Base-by-base conservation (phyloP, 2,888 invertebrate genomes). In the Pharmacophagus antenor region DNA sequence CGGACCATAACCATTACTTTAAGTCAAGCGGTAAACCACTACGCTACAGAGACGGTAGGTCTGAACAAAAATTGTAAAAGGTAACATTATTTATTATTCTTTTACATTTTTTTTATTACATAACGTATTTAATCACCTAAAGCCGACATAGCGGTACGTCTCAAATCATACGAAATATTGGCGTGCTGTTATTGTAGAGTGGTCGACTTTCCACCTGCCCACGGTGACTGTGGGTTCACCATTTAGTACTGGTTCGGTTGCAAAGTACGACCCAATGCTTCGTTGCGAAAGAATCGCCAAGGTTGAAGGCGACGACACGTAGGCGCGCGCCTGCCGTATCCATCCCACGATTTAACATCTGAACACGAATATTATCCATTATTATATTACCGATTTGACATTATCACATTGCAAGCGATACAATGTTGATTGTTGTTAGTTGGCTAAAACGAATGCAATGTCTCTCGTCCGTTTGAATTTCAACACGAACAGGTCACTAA, bases 181-280 rank as follows among this genome's bases (percentile, higher is more conserved):
- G n/a, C 71, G 88, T 87, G 82, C 88, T 82, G 83, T 88, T 69
- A 69, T 74, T 70, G 70, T 67, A 67, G 68, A 31, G 22, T 73
- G 80, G 77, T 79, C 82, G 77, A 82, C 88, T 88, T 88, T 88
- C 84, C 85, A 86, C 82, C 86, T 80, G 82, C 88, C 88, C 88
- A 86, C 87, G 80, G 65, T 61, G 67, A 68, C 74, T 72, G 87
- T 88, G 85, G 88, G 86, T 75, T 83, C 76, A 82, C 76, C 74
- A 82, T 86, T 85, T 85, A 85, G 86, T 82, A 76, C 76, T 68
- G 42, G 42, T 42, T 42, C 17, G 42, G 42, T 20, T 71, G 67
- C 76, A 70, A 23, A 62, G 31, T 63, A 56, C 56, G 63, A 67
- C 65, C 69, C 74, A 70, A 76, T 75, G 77, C 75, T 76, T 72